phyloP scores from a whole-genome alignment of 2,888 invertebrate species.

The Monopis laevigella region DNA sequence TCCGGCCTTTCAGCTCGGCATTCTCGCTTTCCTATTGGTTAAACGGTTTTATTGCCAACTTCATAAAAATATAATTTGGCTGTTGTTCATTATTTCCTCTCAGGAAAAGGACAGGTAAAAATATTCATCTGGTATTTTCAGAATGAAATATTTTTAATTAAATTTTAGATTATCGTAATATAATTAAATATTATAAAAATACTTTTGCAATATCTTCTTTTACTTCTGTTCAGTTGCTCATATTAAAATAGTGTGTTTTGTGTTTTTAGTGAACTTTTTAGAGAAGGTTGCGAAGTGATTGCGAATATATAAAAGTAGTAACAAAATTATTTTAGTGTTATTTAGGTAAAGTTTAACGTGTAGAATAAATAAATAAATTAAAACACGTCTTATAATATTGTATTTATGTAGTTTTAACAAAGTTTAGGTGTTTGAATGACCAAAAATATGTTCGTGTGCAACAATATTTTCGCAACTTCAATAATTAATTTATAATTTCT shows the following conservation, averaged over 20 bases:
- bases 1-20: too few relatives aligned
- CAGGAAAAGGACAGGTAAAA: slow-evolving; percentile 6
- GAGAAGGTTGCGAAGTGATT: slow-evolving; percentile 59
- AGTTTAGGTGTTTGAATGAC: slow-evolving; percentile 4
- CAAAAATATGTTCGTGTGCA: not conserved
- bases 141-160: slow-evolving; percentile 4
- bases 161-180: not conserved
- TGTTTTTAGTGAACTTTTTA: slow-evolving; percentile 58
- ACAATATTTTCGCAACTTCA: slow-evolving; percentile 20
- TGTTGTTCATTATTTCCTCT: slow-evolving; percentile 33
- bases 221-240: slow-evolving; percentile 6
- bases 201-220: slow-evolving; percentile 28
- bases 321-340: slow-evolving; percentile 56
- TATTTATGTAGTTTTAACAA: slow-evolving; percentile 9
- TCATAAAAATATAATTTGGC: slow-evolving; percentile 39
- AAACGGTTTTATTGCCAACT: slow-evolving; percentile 58
- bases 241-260: slow-evolving; percentile 26
- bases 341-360: slow-evolving; percentile 41
- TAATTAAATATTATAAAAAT: slow-evolving; percentile 28
- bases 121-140: not conserved
- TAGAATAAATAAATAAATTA: not conserved
- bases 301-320: slow-evolving; percentile 60
- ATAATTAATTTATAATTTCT: slow-evolving; percentile 55
- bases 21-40: too few relatives aligned
- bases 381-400: not conserved